Evolutionary conservation across 2,113 vertebrate species (phyloP).

Genomic region (Forbesichthys papilliferus): DNA sequence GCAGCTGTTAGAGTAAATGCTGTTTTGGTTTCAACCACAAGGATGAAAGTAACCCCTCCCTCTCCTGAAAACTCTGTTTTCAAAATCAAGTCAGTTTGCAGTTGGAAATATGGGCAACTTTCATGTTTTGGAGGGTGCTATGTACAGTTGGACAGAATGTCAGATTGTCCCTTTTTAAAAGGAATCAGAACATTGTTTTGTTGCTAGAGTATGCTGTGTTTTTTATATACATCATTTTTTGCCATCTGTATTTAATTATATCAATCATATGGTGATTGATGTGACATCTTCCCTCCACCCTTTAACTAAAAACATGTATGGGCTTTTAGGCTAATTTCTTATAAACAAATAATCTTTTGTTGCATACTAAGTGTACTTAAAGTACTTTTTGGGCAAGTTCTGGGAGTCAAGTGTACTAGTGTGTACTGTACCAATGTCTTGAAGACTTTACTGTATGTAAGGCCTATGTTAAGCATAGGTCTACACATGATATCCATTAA

Average conservation of each 20-base stretch:
- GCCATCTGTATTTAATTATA: constrained; percentile 50
- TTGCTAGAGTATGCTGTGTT: constrained; percentile 52
- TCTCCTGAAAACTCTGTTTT: no score
- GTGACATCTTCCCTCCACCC: constrained; percentile 16
- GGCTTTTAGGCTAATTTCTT: constrained; percentile 44
- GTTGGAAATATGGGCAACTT: not conserved
- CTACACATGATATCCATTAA: constrained; percentile 28
- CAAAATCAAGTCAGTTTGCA: no score
- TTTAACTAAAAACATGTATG: constrained; percentile 55
- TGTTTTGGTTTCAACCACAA: no score
- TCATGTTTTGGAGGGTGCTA: constrained; percentile 4
- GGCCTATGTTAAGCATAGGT: constrained; percentile 17
- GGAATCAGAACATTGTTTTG: not conserved
- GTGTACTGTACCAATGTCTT: constrained; percentile 32
- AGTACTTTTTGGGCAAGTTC: constrained; percentile 66
- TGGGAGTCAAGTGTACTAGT: constrained; percentile 20
- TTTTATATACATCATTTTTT: constrained; percentile 47
- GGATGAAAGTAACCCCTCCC: no score
- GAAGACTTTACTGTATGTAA: constrained; percentile 31
- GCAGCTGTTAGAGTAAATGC: no score
- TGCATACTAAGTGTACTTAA: constrained; percentile 75
- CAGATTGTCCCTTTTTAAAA: not conserved
- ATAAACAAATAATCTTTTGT: constrained; percentile 52
- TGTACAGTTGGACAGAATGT: no score
- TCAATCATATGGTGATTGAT: constrained; percentile 45